Conservation (phyloP, 2,797 vertebrate genomes). For the Apogon talboti region DNA sequence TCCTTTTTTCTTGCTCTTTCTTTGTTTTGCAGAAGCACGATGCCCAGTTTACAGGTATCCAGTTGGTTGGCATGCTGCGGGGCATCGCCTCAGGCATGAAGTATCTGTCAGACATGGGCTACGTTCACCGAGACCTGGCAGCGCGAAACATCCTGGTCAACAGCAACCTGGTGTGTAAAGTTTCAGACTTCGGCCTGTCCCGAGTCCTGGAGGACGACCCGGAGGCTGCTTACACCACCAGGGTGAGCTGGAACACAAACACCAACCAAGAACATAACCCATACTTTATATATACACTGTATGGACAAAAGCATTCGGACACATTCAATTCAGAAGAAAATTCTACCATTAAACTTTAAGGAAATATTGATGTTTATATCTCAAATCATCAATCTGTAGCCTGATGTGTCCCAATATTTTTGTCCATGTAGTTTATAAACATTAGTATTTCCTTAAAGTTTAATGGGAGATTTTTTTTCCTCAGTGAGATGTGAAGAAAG, state of each 20-base stretch:
- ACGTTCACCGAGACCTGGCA: constrained; percentile 95
- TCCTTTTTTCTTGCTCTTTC: background rate
- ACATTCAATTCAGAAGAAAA: no score
- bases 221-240: constrained; percentile 96
- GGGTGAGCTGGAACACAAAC: constrained; percentile 83
- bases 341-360: no score
- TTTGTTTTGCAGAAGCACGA: constrained; percentile 90
- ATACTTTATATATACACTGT: background rate
- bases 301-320: no score
- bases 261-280: constrained; percentile 75
- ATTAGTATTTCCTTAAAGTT: no score
- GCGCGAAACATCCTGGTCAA: constrained; percentile 97
- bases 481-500: no score
- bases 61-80: constrained; percentile 96
- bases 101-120: constrained; percentile 98
- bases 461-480: no score
- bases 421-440: no score
- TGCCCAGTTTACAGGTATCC: constrained; percentile 97
- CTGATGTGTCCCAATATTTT: no score
- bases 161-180: constrained; percentile 96
- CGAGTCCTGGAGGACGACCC: constrained; percentile 95
- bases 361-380: no score
- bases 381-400: no score
- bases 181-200: constrained; percentile 95
- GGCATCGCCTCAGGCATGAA: constrained; percentile 98